Percentiles rank a stretch among this genome's conserved stretches.
These are phyloP conservation scores for Nothura maculosa DNA, from an alignment of 2,797 vertebrate species.

Conservation along the genomic window DNA sequence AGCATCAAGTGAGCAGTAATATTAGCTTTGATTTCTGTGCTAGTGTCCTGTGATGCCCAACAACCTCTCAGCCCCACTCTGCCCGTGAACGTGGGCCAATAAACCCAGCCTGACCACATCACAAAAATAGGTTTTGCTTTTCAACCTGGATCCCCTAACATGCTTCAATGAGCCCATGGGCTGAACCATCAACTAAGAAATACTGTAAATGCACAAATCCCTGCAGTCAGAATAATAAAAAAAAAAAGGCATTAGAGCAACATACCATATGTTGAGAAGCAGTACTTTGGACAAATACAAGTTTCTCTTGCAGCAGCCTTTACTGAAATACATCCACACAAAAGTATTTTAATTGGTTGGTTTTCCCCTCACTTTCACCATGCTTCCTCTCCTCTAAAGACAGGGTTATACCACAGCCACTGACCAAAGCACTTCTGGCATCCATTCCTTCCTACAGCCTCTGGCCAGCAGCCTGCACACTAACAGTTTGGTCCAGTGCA, in stretches of 20 bases:
- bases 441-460: not conserved
- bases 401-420: not conserved
- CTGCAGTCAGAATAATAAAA: not conserved
- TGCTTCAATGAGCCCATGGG: not conserved
- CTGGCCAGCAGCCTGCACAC: not conserved
- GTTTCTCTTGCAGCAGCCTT: not conserved
- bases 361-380: not conserved
- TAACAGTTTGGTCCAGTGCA: not conserved
- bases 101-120: not conserved
- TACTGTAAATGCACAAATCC: not conserved
- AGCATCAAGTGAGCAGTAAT: not conserved
- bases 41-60: not conserved
- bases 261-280: not conserved
- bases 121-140: not conserved
- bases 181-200: not conserved
- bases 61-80: not conserved
- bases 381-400: not conserved
- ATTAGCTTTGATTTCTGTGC: not conserved
- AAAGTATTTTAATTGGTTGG: not conserved
- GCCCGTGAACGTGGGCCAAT: fast-evolving
- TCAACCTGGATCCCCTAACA: not conserved
- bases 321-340: not conserved
- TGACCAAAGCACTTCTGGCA: not conserved
- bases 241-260: not conserved
- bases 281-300: not conserved